These are phyloP conservation scores for Calephelis nemesis DNA, from an alignment of 1,140 invertebrate species.

Conservation along the genomic window DNA sequence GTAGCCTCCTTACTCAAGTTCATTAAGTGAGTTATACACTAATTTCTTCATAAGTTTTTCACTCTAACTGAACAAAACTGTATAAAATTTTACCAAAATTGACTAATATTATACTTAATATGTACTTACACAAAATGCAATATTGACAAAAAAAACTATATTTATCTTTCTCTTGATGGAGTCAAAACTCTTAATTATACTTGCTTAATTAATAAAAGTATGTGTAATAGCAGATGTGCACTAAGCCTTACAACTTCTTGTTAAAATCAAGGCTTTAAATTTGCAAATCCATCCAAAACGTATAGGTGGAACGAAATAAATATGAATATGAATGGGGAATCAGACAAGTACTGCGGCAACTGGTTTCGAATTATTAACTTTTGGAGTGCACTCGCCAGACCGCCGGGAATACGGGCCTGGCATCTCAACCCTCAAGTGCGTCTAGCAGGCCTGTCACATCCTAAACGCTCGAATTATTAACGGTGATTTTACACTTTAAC, in stretches of 20 bases:
- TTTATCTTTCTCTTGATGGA: no score
- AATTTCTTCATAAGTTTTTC: no score
- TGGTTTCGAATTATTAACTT: conserved; percentile 75
- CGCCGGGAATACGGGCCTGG: conserved; percentile 37
- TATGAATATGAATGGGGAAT: conserved; percentile 76
- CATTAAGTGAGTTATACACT: no score
- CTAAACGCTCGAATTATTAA: conserved; percentile 44
- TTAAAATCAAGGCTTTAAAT: conserved; percentile 74
- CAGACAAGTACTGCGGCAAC: conserved; percentile 60
- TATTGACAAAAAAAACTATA: no score
- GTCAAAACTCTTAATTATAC: no score
- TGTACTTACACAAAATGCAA: no score
- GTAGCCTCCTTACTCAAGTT: no score
- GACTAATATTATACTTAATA: no score
- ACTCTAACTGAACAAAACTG: no score
- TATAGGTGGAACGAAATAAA: conserved; percentile 76
- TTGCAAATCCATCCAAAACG: conserved; percentile 63
- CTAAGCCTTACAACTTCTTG: conserved; percentile 41
- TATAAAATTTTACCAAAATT: no score
- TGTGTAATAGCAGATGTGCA: neutral
- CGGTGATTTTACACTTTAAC: conserved; percentile 19
- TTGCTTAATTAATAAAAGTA: no score
- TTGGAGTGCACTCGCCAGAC: conserved; percentile 58
- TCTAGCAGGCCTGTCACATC: conserved; percentile 54
- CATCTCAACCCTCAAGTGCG: conserved; percentile 40